Conservation (phyloP, 23 tunicate species). For the Phallusia fumigata region DNA sequence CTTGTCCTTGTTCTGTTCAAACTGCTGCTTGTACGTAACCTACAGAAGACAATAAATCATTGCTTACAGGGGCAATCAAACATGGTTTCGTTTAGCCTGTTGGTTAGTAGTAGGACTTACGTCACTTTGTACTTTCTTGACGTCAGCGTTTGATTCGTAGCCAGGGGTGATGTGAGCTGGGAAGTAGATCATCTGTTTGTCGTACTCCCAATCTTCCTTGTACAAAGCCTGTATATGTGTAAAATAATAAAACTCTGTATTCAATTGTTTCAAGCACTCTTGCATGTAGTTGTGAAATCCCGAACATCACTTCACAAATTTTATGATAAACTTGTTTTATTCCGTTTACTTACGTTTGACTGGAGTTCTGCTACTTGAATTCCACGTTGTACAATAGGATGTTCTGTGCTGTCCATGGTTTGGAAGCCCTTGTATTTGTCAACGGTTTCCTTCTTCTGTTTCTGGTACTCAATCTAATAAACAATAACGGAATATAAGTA, state of each 20-base stretch:
- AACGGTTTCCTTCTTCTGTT: slow-evolving; percentile 59
- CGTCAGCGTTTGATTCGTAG: slow-evolving; percentile 67
- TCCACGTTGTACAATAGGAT: slow-evolving; percentile 88
- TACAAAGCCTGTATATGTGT: slow-evolving; percentile 11
- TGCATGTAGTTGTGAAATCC: neutral
- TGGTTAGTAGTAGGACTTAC: slow-evolving; percentile 21
- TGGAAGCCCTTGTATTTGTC: slow-evolving; percentile 86
- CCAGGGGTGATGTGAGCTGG: slow-evolving; percentile 90
- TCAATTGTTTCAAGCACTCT: neutral
- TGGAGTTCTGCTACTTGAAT: slow-evolving; percentile 58
- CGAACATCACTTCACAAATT: neutral
- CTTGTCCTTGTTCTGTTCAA: slow-evolving; percentile 44
- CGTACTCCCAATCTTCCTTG: slow-evolving; percentile 85
- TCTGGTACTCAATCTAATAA: slow-evolving; percentile 65
- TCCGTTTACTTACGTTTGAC: slow-evolving; percentile 20
- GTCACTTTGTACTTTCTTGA: slow-evolving; percentile 60
- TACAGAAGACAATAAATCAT: neutral
- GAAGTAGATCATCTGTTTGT: slow-evolving; percentile 60
- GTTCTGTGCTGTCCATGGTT: slow-evolving; percentile 87
- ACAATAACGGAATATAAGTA: neutral
- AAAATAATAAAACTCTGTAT: too few relatives aligned
- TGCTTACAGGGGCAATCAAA: too few relatives aligned
- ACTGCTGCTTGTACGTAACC: slow-evolving; percentile 55
- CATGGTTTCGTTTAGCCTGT: neutral
- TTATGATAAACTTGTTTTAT: neutral